Conservation (phyloP, 2,797 vertebrate genomes). For the Pagetopsis macropterus region DNA sequence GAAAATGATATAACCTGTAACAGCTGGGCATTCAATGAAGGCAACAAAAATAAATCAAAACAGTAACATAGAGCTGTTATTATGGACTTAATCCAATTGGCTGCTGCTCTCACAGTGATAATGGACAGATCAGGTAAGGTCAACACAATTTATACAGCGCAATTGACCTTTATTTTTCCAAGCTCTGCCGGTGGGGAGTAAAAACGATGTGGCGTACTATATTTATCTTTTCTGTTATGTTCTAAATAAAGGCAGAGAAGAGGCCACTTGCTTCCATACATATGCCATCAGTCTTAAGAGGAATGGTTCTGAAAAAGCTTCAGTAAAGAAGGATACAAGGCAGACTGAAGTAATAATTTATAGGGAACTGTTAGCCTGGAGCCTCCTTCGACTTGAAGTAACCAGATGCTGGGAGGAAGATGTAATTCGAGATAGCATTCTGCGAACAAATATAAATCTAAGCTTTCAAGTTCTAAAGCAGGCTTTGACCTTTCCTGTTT, state of each 20-base stretch:
- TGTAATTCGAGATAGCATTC: constrained; percentile 6
- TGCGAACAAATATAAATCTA: constrained; percentile 18
- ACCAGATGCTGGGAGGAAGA: constrained; percentile 13
- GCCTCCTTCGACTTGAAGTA: not conserved
- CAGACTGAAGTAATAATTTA: constrained; percentile 8
- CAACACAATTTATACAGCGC: constrained; percentile 28
- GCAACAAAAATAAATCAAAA: constrained; percentile 9
- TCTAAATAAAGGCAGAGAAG: constrained; percentile 38
- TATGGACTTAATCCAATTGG: constrained; percentile 24
- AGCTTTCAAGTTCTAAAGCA: constrained; percentile 27
- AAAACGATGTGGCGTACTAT: not conserved
- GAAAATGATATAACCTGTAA: constrained; percentile 35
- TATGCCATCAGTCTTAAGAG: constrained; percentile 16
- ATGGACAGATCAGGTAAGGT: constrained; percentile 32
- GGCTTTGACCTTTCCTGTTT: constrained; percentile 40
- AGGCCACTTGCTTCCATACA: constrained; percentile 11
- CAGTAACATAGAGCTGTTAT: constrained; percentile 19
- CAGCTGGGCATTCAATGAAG: constrained; percentile 18
- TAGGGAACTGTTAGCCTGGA: not conserved
- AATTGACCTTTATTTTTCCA: constrained; percentile 44
- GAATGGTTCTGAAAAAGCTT: constrained; percentile 13
- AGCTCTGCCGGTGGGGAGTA: constrained; percentile 1
- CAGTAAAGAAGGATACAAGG: not conserved
- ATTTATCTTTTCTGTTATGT: constrained; percentile 34
- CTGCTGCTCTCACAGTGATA: constrained; percentile 13